A percentile compares a stretch with the other conserved stretches of the same genome.
Evolutionary conservation across 2,797 vertebrate species (phyloP).

Genomic region (Dicrostonyx torquatus): DNA sequence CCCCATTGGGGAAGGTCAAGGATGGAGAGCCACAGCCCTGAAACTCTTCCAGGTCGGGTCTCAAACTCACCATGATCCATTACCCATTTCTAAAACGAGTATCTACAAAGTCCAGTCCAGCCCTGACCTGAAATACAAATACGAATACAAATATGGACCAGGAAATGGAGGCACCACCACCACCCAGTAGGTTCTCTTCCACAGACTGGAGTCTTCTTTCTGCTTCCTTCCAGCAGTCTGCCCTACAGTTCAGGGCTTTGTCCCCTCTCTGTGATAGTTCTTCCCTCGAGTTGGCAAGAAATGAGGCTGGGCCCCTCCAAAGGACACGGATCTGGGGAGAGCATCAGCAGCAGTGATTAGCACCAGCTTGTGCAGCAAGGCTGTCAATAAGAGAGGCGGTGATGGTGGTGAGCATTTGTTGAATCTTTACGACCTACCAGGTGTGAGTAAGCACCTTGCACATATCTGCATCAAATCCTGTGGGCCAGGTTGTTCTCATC

Average conservation of each 20-base stretch:
- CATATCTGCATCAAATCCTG: neutral
- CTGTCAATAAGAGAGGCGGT: neutral
- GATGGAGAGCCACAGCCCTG: neutral
- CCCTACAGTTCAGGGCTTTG: too few species aligned
- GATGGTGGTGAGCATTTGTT: neutral
- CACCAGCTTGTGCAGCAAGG: neutral
- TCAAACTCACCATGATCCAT: neutral
- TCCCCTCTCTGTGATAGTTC: neutral
- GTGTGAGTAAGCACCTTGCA: neutral
- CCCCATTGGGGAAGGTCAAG: fast-evolving
- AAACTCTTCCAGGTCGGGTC: neutral
- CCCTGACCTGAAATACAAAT: neutral
- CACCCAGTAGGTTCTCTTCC: neutral
- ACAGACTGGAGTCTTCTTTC: neutral
- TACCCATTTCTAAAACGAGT: neutral
- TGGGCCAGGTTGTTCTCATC: neutral
- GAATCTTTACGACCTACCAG: neutral
- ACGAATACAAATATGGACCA: neutral
- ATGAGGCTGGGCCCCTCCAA: neutral
- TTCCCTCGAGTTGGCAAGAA: neutral
- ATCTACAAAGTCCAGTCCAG: neutral
- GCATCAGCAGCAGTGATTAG: fast-evolving
- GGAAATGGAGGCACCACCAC: neutral
- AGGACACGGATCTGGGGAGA: neutral
- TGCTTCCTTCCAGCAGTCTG: neutral